Percentiles rank a stretch among this genome's conserved stretches.
Conservation (phyloP, 1,140 invertebrate species). For the Bombus terrestris region DNA sequence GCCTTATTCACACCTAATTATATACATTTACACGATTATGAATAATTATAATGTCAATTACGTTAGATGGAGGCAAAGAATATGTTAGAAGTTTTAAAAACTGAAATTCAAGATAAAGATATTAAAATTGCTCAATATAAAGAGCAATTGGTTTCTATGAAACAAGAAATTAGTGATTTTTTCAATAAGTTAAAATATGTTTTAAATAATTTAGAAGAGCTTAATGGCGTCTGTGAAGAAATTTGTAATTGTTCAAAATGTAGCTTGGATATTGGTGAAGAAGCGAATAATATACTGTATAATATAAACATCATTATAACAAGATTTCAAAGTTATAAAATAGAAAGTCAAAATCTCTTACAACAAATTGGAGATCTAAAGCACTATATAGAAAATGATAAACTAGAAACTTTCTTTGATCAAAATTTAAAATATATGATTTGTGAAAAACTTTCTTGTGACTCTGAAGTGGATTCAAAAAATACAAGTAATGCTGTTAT, state of each 20-base stretch:
- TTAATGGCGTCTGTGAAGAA: conserved; percentile 43
- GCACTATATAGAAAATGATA: conserved; percentile 19
- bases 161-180: conserved; percentile 59
- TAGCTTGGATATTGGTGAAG: conserved; percentile 51
- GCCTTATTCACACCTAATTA: not conserved
- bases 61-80: conserved; percentile 50
- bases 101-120: conserved; percentile 58
- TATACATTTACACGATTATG: not conserved
- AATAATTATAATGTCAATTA: not conserved
- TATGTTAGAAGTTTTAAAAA: conserved; percentile 44
- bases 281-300: conserved; percentile 50
- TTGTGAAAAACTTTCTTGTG: not conserved
- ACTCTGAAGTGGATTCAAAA: not conserved
- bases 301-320: conserved; percentile 51
- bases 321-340: conserved; percentile 58
- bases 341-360: conserved; percentile 54
- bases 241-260: conserved; percentile 40
- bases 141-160: conserved; percentile 51
- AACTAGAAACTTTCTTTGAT: not conserved
- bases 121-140: conserved; percentile 59
- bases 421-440: conserved; percentile 12
- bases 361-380: conserved; percentile 56
- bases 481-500: conserved; percentile 10
- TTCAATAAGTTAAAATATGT: conserved; percentile 59
- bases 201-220: conserved; percentile 58